Evolutionary conservation across 2,113 vertebrate genomes (phyloP), one percentile per base, ranked within the genome.

Genomic region (Cairina moschata): DNA sequence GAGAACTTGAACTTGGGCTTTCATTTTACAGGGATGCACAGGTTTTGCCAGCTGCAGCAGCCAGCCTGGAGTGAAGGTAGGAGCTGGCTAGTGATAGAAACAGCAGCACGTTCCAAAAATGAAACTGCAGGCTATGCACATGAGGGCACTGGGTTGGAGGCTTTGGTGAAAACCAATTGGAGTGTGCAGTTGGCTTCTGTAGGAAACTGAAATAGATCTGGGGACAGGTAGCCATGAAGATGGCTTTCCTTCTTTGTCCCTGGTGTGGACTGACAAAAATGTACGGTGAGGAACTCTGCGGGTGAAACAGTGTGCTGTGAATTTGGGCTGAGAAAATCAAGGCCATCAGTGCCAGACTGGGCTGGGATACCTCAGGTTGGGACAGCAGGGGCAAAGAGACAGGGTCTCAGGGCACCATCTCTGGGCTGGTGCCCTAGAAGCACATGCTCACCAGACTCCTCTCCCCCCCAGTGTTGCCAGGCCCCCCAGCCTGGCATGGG

Each of bases 1-100:
- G 32, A 71, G 34, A 76, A 42, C 25, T 48, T 25, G 26, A 48
- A 42, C 17, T 48, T 21, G 31, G 55, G 38, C 54, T 55, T 83
- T 0, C 0, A 18, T 46, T 66, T 78, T 31, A 34, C 20, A 31
- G n/a, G 20, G 5, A n/a, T 5, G 11, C 13, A 31, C 13, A 46
- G 52, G 38, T 6, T 44, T 72, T 0, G 1, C 23, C 44, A 34
- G 14, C 25, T 21, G 38, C 26, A 59, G 32, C 23, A n/a, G 40
- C 40, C 71, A 65, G 22, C 59, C 26, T 31, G n/a, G 52, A 60
- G 26, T 32, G 17, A 58, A 55, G 60, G 28, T 25, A 20, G 32
- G 29, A 34, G 9, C 34, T 46, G 54, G 59, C n/a, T 28, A 55
- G 36, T 36, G 14, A n/a, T 3, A 22, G 58, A 32, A 34, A 42